A percentile compares a stretch with the other conserved stretches of the same genome.
phyloP scores from a whole-genome alignment of 2,113 vertebrate genomes.

The Tichodroma muraria region DNA sequence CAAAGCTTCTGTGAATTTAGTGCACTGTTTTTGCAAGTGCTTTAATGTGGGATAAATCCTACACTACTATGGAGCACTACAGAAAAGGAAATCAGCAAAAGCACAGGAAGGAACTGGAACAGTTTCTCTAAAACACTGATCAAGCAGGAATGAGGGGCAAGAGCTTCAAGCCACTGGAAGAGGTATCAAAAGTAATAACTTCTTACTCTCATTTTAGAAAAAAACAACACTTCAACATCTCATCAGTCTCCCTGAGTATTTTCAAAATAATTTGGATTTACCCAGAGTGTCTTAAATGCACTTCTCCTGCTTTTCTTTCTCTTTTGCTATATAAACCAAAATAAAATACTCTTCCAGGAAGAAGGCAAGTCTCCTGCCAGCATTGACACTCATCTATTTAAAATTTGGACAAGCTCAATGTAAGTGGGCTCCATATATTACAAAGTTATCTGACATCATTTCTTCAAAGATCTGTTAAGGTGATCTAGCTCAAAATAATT shows the following conservation, averaged over 20 bases:
- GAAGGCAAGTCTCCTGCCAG: background rate
- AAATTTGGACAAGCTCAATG: conserved; percentile 21
- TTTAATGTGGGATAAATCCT: background rate
- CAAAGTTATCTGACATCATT: background rate
- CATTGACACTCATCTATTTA: background rate
- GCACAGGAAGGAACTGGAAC: background rate
- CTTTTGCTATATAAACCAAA: background rate
- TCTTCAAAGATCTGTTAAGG: background rate
- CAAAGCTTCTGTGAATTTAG: background rate
- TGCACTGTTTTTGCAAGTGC: background rate
- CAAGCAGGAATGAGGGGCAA: background rate
- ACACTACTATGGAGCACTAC: background rate
- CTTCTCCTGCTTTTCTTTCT: background rate
- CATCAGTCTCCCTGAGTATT: background rate
- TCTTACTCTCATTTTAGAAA: background rate
- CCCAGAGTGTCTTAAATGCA: background rate
- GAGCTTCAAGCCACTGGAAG: background rate
- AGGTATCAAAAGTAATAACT: background rate
- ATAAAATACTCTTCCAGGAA: background rate
- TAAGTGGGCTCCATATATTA: conserved; percentile 16
- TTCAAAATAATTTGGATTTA: background rate
- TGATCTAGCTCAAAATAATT: background rate
- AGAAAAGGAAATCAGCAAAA: background rate
- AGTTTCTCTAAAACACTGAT: background rate
- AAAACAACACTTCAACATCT: background rate